phyloP scores from a whole-genome alignment of 2,113 vertebrate species.

The Vombatus ursinus region DNA sequence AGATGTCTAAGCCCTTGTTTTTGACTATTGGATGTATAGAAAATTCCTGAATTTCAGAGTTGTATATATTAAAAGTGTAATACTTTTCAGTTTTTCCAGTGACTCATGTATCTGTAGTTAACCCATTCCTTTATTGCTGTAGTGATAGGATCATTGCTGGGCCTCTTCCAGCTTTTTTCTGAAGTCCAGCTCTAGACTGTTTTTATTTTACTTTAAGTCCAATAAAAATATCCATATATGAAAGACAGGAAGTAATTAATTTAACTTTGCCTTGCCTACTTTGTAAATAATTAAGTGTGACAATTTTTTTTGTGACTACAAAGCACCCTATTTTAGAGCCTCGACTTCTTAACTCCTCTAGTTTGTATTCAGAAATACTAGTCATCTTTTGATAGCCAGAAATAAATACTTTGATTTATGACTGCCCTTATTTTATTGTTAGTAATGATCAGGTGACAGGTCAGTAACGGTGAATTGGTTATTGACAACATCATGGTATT shows the following conservation, averaged over 20 bases:
- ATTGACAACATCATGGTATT: not conserved
- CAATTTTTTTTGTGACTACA: not conserved
- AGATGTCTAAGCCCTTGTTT: not conserved
- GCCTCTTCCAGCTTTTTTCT: not conserved
- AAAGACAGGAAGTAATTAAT: not conserved
- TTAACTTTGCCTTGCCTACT: not conserved
- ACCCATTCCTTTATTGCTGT: not conserved
- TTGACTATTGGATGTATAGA: not conserved
- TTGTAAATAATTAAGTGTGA: not conserved
- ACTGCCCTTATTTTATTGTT: not conserved
- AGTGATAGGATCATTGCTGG: not conserved
- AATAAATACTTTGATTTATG: not conserved
- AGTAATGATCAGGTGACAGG: not conserved
- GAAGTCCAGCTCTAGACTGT: not conserved
- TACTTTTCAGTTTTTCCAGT: not conserved
- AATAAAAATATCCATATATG: not conserved
- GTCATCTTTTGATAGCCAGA: not conserved
- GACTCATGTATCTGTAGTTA: not conserved
- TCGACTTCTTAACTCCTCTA: not conserved
- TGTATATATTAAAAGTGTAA: not conserved
- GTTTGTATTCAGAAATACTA: not conserved
- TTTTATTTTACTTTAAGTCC: not conserved
- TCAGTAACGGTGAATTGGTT: not conserved
- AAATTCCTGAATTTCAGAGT: not conserved
- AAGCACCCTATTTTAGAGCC: not conserved